Percentiles rank a stretch among this genome's conserved stretches.
Conservation (phyloP, 1,140 invertebrate genomes). For the Zaprionus vittiger region DNA sequence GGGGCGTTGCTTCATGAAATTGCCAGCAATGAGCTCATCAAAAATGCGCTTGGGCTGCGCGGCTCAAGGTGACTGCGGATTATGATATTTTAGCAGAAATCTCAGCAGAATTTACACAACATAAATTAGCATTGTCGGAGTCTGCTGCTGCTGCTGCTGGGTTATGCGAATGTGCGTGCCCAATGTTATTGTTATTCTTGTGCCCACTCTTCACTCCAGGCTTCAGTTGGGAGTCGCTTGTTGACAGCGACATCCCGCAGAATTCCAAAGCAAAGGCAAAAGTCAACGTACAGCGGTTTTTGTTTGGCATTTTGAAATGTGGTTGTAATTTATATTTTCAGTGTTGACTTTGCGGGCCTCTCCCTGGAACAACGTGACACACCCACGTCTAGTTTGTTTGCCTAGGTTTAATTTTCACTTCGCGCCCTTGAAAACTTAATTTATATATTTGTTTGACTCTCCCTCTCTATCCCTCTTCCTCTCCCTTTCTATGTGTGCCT, state of each 20-base stretch:
- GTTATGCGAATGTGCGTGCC: slow-evolving; percentile 22
- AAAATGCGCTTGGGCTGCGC: slow-evolving; percentile 39
- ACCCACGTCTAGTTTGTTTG: slow-evolving; percentile 52
- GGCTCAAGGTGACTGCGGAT: slow-evolving; percentile 44
- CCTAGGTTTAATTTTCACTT: slow-evolving; percentile 70
- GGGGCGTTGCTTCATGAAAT: slow-evolving; percentile 47
- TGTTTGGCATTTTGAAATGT: slow-evolving; percentile 44
- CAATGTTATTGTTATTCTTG: slow-evolving; percentile 24
- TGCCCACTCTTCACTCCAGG: background rate
- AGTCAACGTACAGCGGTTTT: slow-evolving; percentile 19
- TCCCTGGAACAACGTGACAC: background rate
- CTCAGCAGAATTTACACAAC: slow-evolving; percentile 66
- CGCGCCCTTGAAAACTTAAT: slow-evolving; percentile 63
- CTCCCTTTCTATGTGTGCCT: slow-evolving; percentile 2
- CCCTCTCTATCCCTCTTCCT: background rate
- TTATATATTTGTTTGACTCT: slow-evolving; percentile 64
- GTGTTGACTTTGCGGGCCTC: slow-evolving; percentile 29
- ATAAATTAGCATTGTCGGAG: slow-evolving; percentile 73
- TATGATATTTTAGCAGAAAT: slow-evolving; percentile 67
- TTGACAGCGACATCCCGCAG: slow-evolving; percentile 1
- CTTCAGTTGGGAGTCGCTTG: slow-evolving; percentile 8
- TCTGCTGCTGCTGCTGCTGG: background rate
- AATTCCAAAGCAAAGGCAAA: slow-evolving; percentile 23
- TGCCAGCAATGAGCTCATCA: slow-evolving; percentile 75
- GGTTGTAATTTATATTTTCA: slow-evolving; percentile 52